phyloP scores from a whole-genome alignment of 2,113 vertebrate genomes.

The Limanda limanda region DNA sequence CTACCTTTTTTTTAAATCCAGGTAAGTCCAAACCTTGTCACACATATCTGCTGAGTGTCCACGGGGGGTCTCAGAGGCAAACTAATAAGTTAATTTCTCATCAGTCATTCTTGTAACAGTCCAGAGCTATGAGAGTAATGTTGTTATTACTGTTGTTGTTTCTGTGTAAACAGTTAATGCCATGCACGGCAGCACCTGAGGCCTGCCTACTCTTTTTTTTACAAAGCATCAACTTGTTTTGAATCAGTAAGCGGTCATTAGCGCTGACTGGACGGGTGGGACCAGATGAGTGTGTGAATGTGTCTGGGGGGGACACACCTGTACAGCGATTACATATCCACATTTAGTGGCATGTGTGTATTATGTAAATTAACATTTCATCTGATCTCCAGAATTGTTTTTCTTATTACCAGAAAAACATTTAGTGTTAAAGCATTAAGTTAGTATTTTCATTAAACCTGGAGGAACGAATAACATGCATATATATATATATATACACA shows the following conservation, averaged over 20 bases:
- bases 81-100: conserved; percentile 76
- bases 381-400: conserved; percentile 5
- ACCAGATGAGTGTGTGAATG: background rate
- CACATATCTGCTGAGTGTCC: conserved; percentile 14
- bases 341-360: conserved; percentile 1
- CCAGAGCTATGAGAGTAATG: conserved; percentile 58
- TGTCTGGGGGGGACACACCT: conserved; percentile 5
- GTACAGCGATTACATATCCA: conserved; percentile 7
- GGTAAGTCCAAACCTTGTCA: conserved; percentile 27
- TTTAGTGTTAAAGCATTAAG: background rate
- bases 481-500: background rate
- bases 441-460: background rate
- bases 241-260: conserved; percentile 79
- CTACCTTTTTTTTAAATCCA: conserved; percentile 23
- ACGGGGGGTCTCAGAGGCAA: conserved; percentile 29
- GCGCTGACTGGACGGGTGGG: conserved; percentile 1
- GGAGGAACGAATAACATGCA: background rate
- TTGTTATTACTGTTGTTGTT: conserved; percentile 71
- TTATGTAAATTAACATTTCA: conserved; percentile 9
- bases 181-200: conserved; percentile 74
- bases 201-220: conserved; percentile 52
- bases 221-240: conserved; percentile 65
- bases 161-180: conserved; percentile 73
- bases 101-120: conserved; percentile 70
- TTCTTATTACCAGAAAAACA: no score